Conservation (phyloP, 2,797 vertebrate species). For the Smutsia gigantea region DNA sequence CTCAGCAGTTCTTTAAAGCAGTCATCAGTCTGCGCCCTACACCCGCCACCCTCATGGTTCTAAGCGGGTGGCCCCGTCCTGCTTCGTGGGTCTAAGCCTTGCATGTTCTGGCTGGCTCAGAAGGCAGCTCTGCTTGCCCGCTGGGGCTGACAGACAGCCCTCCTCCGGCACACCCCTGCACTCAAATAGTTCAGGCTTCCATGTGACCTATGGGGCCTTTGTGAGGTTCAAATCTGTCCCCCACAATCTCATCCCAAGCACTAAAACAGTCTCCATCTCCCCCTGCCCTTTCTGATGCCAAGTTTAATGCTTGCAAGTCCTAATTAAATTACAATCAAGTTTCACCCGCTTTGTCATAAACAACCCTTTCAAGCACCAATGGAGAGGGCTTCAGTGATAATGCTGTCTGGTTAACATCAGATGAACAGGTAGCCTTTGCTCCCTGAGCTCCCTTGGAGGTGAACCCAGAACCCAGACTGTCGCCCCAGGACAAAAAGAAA, state of each 20-base stretch:
- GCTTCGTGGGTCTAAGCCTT: neutral
- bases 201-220: neutral
- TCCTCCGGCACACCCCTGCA: neutral
- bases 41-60: fast-evolving
- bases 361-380: neutral
- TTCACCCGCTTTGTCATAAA: neutral
- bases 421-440: neutral
- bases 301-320: neutral
- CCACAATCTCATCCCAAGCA: neutral
- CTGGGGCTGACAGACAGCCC: fast-evolving
- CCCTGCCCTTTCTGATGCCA: neutral
- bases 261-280: neutral
- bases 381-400: neutral
- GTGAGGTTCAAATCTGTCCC: neutral
- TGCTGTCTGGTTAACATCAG: neutral
- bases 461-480: neutral
- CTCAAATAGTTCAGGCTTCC: neutral
- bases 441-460: neutral
- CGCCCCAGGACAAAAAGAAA: neutral
- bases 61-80: too few species aligned
- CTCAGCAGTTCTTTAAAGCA: neutral
- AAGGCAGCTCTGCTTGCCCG: fast-evolving
- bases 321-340: neutral
- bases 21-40: too few species aligned
- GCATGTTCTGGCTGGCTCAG: fast-evolving